Evolutionary conservation across 2,888 invertebrate genomes (phyloP).

Genomic region (Neocrepidodera transversa): DNA sequence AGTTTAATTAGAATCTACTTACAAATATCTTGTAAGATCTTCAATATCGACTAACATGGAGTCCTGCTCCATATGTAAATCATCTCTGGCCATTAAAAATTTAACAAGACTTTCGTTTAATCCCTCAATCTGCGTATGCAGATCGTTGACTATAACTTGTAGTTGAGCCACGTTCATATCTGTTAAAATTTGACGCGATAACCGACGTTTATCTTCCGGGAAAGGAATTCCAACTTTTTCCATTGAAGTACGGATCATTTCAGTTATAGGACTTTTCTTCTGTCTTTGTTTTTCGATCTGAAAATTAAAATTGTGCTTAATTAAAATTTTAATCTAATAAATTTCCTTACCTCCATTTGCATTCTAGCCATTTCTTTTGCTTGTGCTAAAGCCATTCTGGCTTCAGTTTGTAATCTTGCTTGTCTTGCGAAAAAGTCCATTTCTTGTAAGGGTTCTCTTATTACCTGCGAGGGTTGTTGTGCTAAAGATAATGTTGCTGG

Average conservation of each 20-base stretch:
- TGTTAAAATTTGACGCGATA: slow-evolving; percentile 84
- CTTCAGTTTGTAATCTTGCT: slow-evolving; percentile 84
- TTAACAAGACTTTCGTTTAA: slow-evolving; percentile 90
- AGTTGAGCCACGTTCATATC: slow-evolving; percentile 94
- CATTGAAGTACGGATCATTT: slow-evolving; percentile 81
- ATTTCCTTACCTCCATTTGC: slow-evolving; percentile 79
- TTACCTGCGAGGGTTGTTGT: slow-evolving; percentile 62
- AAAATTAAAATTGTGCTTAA: slow-evolving; percentile 29
- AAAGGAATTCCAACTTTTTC: slow-evolving; percentile 84
- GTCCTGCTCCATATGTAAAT: slow-evolving; percentile 97
- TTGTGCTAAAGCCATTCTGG: slow-evolving; percentile 85
- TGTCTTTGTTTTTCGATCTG: slow-evolving; percentile 72
- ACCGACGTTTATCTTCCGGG: slow-evolving; percentile 81
- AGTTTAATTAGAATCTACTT: slow-evolving; percentile 64
- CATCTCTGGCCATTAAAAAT: slow-evolving; percentile 90
- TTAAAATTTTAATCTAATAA: neutral
- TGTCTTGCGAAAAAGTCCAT: slow-evolving; percentile 84
- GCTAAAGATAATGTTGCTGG: slow-evolving; percentile 57
- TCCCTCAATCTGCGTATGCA: slow-evolving; percentile 91
- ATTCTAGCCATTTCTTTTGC: slow-evolving; percentile 91
- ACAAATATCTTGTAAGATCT: slow-evolving; percentile 90
- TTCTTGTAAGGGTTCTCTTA: slow-evolving; percentile 64
- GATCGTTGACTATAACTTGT: slow-evolving; percentile 92
- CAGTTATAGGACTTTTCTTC: slow-evolving; percentile 82
- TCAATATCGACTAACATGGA: slow-evolving; percentile 97